Evolutionary conservation across 2,797 vertebrate species (phyloP), one percentile per base, ranked within the genome.

Genomic region (Babyrousa celebensis): DNA sequence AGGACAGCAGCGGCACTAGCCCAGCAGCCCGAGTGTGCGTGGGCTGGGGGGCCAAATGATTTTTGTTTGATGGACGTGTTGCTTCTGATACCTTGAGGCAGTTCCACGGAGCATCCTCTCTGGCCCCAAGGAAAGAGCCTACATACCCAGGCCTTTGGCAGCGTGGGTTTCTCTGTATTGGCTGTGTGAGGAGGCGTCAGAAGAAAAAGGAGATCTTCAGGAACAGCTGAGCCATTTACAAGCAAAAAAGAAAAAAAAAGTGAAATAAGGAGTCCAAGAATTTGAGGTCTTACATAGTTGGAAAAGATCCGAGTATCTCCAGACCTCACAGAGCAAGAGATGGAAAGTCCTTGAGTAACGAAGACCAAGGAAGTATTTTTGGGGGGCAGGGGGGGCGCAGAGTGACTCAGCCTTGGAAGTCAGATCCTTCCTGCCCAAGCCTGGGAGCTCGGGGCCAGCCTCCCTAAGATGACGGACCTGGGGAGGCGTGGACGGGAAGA

Each of bases 41-140:
- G 78, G 18, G 16, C 15, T 6, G 8, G 8, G 8, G 12, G 10
- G 56, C 56, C 0, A 0, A 1, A 8, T 63, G 12, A 40, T 2
- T 1, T 27, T 21, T 23, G 25, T 32, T 6, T 18, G 29, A 9
- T 9, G 0, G 1, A 5, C 5, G 20, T 1, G 0, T 7, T 4
- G 67, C 29, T 8, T 7, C 48, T 48, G 17, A 6, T 1, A 12
- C 48, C 23, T n/a, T 8, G 12, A 63, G 74, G 43, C 17, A 10
- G 40, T 23, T 54, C 29, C 10, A 0, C 4, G 0, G 23, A 32
- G 6, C 23, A 6, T 3, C 54, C 54, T 48, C 48, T 32, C 25
- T 0, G 16, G 72, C 60, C 7, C 62, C 48, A 14, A 3, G 40
- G 74, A 75, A 43, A 63, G 71, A 25, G 17, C 27, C 11, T 6